phyloP scores from a whole-genome alignment of 2,797 vertebrate species.

The Falco rusticolus region DNA sequence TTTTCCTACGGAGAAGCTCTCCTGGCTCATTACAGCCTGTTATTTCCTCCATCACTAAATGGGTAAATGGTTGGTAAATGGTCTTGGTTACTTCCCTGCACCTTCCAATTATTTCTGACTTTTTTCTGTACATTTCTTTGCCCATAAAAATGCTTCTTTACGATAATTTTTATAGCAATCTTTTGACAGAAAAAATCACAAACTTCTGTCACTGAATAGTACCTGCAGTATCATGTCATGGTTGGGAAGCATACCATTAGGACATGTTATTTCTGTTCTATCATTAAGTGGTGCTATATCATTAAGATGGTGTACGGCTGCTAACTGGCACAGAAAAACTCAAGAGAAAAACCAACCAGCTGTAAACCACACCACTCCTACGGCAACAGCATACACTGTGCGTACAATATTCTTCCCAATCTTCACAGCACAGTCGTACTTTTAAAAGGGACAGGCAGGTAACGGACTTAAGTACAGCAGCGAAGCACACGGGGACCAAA shows the following conservation, averaged over 20 bases:
- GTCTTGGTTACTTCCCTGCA: background rate
- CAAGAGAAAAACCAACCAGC: background rate
- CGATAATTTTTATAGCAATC: background rate
- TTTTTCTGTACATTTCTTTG: background rate
- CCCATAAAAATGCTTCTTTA: background rate
- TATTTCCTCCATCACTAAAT: constrained; percentile 11
- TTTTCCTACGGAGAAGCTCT: constrained; percentile 37
- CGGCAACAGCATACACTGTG: background rate
- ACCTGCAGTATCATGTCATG: background rate
- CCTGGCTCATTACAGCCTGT: background rate
- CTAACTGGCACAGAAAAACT: background rate
- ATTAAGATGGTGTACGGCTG: background rate
- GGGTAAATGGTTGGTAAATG: background rate
- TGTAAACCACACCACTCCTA: background rate
- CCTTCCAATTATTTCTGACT: background rate
- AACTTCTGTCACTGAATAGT: background rate
- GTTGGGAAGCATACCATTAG: background rate
- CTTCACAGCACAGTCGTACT: accelerated
- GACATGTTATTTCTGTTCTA: background rate
- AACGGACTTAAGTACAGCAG: accelerated
- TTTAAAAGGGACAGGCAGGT: background rate
- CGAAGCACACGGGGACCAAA: background rate
- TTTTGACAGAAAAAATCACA: background rate
- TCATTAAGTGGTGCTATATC: background rate
- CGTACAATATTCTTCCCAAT: background rate